Conservation (phyloP, 2,113 vertebrate species). For the Phylloscopus trochilus region DNA sequence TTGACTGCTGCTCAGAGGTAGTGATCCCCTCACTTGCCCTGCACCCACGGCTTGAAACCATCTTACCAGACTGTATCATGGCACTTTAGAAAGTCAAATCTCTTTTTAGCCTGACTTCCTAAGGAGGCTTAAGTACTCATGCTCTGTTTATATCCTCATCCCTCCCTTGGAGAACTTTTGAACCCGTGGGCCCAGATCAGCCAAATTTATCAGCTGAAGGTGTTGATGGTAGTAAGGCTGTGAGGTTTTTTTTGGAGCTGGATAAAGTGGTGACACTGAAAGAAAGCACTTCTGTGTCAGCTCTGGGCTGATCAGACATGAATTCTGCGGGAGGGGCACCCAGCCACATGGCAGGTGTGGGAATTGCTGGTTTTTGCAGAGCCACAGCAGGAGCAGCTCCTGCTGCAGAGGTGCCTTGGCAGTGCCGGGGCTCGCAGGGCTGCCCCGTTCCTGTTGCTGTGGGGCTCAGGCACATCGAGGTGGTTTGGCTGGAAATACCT, state of each 20-base stretch:
- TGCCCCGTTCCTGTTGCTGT: not conserved
- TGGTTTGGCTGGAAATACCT: accelerated
- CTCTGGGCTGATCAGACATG: not conserved
- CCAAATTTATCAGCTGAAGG: not conserved
- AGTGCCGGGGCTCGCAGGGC: accelerated
- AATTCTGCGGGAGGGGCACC: accelerated
- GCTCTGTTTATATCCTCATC: slow-evolving; percentile 52
- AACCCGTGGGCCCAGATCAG: slow-evolving; percentile 3
- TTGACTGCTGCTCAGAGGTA: not conserved
- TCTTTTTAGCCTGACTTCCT: slow-evolving; percentile 25
- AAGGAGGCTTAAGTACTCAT: slow-evolving; percentile 47
- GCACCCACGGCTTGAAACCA: not conserved
- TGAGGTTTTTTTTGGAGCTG: not conserved
- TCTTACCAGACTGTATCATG: slow-evolving; percentile 24
- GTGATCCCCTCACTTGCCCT: not conserved
- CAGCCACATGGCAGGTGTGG: accelerated
- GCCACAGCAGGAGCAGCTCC: not conserved
- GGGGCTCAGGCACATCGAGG: not conserved
- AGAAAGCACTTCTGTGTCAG: not conserved
- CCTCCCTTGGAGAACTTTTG: slow-evolving; percentile 26
- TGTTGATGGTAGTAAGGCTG: not conserved
- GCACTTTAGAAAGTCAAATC: slow-evolving; percentile 46
- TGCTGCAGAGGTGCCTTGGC: not conserved
- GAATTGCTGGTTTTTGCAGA: not conserved
- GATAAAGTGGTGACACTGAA: not conserved